These are phyloP conservation scores for Peromyscus attwateri DNA, from an alignment of 2,797 vertebrate species.

Conservation along the genomic window DNA sequence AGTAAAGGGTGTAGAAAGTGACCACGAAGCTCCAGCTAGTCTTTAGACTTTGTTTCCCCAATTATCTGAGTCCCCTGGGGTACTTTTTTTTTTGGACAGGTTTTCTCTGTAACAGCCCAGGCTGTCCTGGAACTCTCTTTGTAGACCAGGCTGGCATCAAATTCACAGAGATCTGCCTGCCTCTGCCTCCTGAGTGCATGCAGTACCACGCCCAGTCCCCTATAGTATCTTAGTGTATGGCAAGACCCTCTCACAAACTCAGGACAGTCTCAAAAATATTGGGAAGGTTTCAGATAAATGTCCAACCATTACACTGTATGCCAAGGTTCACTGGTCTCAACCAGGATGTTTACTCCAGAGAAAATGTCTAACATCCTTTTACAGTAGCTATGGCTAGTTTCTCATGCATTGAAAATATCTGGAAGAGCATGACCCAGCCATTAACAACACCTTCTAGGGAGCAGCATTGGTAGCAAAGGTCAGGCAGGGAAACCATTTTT, in stretches of 20 bases:
- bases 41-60: slow-evolving; percentile 32
- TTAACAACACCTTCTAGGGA: background rate
- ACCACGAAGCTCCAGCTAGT: background rate
- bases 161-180: too few relatives aligned
- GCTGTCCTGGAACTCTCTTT: too few relatives aligned
- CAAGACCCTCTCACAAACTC: slow-evolving; percentile 33
- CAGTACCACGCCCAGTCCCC: too few relatives aligned
- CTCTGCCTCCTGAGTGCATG: too few relatives aligned
- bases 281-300: slow-evolving; percentile 63
- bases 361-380: slow-evolving; percentile 12
- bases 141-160: too few relatives aligned
- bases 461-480: background rate
- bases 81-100: background rate
- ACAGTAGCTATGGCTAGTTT: background rate
- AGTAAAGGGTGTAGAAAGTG: slow-evolving; percentile 21
- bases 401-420: slow-evolving; percentile 33
- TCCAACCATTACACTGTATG: background rate
- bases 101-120: too few relatives aligned
- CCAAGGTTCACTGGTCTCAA: slow-evolving; percentile 6
- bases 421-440: background rate
- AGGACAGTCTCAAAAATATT: background rate
- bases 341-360: slow-evolving; percentile 31
- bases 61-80: slow-evolving; percentile 13
- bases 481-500: background rate
- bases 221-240: background rate